phyloP scores from a whole-genome alignment of 2,888 invertebrate species.

The Pristionchus fissidentatus region DNA sequence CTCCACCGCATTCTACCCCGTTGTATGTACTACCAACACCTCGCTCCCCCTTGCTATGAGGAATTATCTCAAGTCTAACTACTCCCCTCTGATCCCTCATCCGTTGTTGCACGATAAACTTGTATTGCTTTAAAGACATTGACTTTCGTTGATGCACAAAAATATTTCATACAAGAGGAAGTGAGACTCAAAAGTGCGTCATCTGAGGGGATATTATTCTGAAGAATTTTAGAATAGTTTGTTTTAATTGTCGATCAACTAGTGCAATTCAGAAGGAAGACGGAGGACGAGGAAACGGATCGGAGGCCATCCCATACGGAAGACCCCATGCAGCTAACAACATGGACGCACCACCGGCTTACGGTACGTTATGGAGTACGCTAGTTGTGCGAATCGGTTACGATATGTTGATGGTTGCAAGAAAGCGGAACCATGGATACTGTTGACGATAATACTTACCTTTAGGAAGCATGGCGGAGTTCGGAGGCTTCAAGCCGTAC shows the following conservation, averaged over 20 bases:
- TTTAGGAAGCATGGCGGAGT: slow-evolving; percentile 21
- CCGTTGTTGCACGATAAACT: neutral
- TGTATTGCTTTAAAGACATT: too few relatives aligned
- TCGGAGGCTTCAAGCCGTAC: slow-evolving; percentile 41
- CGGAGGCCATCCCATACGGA: slow-evolving; percentile 44
- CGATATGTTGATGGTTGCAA: neutral
- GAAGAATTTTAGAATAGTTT: too few relatives aligned
- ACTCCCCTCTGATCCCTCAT: neutral
- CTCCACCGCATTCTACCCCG: neutral
- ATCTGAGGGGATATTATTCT: neutral
- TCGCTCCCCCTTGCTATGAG: neutral
- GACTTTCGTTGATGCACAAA: too few relatives aligned
- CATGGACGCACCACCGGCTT: slow-evolving; percentile 4
- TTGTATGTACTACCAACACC: neutral
- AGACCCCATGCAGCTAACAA: slow-evolving; percentile 3
- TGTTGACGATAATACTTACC: too few relatives aligned
- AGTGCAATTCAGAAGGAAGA: neutral
- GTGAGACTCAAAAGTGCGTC: neutral
- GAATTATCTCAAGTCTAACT: too few relatives aligned
- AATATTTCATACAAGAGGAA: neutral
- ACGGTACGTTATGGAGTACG: neutral
- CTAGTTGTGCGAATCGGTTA: neutral
- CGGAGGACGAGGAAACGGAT: neutral
- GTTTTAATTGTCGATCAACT: neutral
- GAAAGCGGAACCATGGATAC: neutral